Evolutionary conservation across 1,140 invertebrate species (phyloP).

Genomic region (Hylaeus anthracinus): DNA sequence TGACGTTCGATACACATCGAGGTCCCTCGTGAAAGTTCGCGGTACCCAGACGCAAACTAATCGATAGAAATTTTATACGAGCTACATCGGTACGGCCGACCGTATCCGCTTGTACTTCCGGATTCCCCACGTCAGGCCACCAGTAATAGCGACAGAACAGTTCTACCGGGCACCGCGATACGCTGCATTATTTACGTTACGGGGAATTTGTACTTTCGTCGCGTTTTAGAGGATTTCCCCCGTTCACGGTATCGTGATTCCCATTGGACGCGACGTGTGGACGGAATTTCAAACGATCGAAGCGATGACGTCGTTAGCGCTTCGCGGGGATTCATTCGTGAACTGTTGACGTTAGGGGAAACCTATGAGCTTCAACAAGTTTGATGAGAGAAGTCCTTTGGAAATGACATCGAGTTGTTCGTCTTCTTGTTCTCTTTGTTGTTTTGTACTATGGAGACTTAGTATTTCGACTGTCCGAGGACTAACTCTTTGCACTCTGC

Average conservation of each 20-base stretch:
- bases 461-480: no score
- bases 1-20: conserved; percentile 15
- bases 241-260: neutral
- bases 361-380: no score
- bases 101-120: neutral
- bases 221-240: neutral
- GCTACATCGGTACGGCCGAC: neutral
- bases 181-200: neutral
- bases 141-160: neutral
- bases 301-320: neutral
- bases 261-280: neutral
- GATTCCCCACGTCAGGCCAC: no score
- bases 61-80: conserved; percentile 27
- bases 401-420: no score
- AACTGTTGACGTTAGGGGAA: neutral
- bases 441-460: no score
- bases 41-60: neutral
- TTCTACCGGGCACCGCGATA: neutral
- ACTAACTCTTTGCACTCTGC: no score
- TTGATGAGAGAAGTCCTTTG: no score
- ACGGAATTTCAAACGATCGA: conserved; percentile 1
- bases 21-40: neutral
- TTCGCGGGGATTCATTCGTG: neutral
- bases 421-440: no score
- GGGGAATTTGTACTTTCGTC: conserved; percentile 1